Conservation (phyloP, 2,888 invertebrate genomes). For the Plemyria rubiginata region DNA sequence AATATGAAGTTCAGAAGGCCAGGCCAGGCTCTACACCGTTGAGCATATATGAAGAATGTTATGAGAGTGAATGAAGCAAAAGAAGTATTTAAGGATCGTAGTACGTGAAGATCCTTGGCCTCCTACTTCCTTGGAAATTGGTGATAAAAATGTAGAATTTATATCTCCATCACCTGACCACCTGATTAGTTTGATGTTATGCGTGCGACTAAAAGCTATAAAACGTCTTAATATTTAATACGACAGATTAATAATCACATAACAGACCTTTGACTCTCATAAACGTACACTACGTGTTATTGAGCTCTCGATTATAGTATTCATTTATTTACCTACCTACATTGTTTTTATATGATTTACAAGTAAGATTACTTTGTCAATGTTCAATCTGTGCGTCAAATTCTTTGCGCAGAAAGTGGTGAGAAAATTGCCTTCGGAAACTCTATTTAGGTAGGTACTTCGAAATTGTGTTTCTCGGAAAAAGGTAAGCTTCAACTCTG, state of each 20-base stretch:
- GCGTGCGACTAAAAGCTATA: slow-evolving; percentile 8
- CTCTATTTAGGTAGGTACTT: slow-evolving; percentile 22
- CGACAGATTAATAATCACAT: slow-evolving; percentile 17
- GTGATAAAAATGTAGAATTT: background rate
- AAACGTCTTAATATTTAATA: slow-evolving; percentile 20
- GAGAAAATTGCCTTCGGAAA: slow-evolving; percentile 14
- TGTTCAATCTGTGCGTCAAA: slow-evolving; percentile 7
- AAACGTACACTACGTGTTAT: slow-evolving; percentile 11
- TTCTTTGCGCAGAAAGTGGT: slow-evolving; percentile 6
- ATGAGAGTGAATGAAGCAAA: too few relatives aligned
- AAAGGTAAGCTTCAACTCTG: slow-evolving; percentile 11
- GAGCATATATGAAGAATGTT: too few relatives aligned
- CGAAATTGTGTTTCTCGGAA: slow-evolving; percentile 19
- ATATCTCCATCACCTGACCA: background rate
- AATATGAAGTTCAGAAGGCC: too few relatives aligned
- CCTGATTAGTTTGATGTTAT: background rate
- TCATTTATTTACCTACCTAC: background rate
- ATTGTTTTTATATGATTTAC: slow-evolving; percentile 9
- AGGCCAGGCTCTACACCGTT: too few relatives aligned
- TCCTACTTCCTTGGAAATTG: too few relatives aligned
- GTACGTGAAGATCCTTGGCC: too few relatives aligned
- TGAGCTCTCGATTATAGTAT: slow-evolving; percentile 2
- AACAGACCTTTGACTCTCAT: slow-evolving; percentile 26
- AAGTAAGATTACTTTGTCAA: slow-evolving; percentile 9
- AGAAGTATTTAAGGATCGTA: too few relatives aligned